These are phyloP conservation scores for Erebia aethiops DNA, from an alignment of 2,888 invertebrate genomes.

Conservation along the genomic window DNA sequence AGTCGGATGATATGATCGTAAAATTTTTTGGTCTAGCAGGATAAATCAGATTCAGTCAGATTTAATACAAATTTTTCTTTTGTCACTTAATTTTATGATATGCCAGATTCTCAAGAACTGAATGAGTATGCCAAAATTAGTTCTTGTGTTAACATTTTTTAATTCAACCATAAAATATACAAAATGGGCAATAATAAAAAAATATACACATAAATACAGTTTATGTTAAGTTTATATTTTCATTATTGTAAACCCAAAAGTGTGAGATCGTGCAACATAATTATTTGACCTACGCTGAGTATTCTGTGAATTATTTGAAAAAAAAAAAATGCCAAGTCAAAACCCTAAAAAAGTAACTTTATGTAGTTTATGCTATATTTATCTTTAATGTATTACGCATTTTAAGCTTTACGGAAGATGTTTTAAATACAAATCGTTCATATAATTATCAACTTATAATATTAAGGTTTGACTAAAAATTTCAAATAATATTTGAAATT, in stretches of 20 bases:
- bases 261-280: too few relatives aligned
- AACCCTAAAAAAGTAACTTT: too few relatives aligned
- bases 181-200: neutral
- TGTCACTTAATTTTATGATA: conserved; percentile 12
- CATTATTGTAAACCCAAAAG: too few relatives aligned
- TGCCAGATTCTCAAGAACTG: neutral
- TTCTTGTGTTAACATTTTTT: neutral
- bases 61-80: neutral
- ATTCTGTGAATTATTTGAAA: too few relatives aligned
- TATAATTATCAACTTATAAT: conserved; percentile 11
- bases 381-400: conserved; percentile 10
- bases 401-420: neutral
- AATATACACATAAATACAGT: neutral
- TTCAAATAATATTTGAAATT: conserved; percentile 21
- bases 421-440: neutral
- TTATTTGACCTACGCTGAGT: too few relatives aligned
- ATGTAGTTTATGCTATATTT: neutral
- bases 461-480: conserved; percentile 15
- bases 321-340: too few relatives aligned
- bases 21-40: conserved; percentile 5
- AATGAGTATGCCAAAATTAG: neutral
- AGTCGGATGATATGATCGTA: neutral
- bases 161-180: neutral
- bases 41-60: neutral
- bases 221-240: too few relatives aligned